A percentile compares a stretch with the other conserved stretches of the same genome.
Conservation (phyloP, 1,140 invertebrate genomes). For the Nephila pilipes region DNA sequence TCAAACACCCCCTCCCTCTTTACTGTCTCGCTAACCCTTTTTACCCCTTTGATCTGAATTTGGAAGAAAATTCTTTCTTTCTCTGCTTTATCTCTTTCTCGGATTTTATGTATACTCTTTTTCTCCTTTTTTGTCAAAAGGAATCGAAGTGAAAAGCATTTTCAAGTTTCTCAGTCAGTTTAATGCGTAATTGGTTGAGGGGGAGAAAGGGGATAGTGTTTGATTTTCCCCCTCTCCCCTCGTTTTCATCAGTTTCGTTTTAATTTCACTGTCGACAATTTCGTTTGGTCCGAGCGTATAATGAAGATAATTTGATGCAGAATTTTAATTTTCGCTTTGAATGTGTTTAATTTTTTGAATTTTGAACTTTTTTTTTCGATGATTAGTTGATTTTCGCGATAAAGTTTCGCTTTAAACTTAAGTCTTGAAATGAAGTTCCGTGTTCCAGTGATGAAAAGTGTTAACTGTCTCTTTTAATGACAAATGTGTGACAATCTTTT, state of each 20-base stretch:
- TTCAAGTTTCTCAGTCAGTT: neutral
- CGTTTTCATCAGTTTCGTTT: neutral
- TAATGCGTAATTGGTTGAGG: neutral
- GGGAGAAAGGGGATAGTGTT: neutral
- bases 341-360: neutral
- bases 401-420: neutral
- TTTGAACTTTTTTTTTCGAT: neutral
- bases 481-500: no score
- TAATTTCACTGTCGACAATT: neutral
- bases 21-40: neutral
- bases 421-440: neutral
- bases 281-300: neutral
- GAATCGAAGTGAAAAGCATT: neutral
- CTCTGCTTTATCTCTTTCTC: neutral
- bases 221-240: neutral
- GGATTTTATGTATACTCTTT: slow-evolving; percentile 6
- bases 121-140: slow-evolving; percentile 29
- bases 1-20: neutral
- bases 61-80: slow-evolving; percentile 20
- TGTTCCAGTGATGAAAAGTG: neutral
- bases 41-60: slow-evolving; percentile 39
- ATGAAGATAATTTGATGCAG: neutral
- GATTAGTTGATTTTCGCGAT: neutral
- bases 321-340: neutral
- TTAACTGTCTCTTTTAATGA: neutral